Evolutionary conservation across 2,797 vertebrate genomes (phyloP).

Genomic region (Gymnothorax javanicus): DNA sequence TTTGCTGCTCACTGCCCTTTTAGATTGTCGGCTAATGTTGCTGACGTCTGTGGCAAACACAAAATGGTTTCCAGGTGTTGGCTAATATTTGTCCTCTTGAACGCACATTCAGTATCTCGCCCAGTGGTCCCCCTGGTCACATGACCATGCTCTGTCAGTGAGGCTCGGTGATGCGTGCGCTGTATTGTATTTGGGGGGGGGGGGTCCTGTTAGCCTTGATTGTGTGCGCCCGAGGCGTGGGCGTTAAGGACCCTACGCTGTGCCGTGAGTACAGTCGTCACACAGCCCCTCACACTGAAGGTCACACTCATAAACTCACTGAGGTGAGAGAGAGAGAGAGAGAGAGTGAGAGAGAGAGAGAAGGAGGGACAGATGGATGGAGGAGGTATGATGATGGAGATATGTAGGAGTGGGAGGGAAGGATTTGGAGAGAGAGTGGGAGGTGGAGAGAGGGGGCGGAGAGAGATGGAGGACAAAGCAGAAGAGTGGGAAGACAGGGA

Average conservation of each 20-base stretch:
- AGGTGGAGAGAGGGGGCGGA: neutral
- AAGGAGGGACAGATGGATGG: neutral
- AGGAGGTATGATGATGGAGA: no score
- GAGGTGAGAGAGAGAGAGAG: neutral
- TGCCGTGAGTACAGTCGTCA: no score
- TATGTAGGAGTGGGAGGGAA: no score
- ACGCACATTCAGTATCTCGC: neutral
- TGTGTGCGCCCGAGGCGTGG: neutral
- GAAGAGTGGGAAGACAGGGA: neutral
- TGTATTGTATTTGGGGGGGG: neutral
- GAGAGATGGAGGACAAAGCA: neutral
- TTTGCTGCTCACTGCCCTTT: no score
- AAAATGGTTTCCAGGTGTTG: no score
- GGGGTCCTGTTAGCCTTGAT: slow-evolving; percentile 18
- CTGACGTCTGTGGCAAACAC: no score
- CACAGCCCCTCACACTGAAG: neutral
- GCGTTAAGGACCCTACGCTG: neutral
- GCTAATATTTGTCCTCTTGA: no score
- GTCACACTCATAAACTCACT: slow-evolving; percentile 7
- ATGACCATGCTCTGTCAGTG: neutral
- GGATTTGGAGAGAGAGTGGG: neutral
- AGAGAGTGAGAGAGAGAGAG: neutral
- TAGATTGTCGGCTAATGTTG: no score
- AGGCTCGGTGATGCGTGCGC: neutral
- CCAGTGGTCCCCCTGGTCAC: neutral